Evolutionary conservation across 2,888 invertebrate species (phyloP), one percentile per base, ranked within the genome.

Genomic region (Gastracanthus pulcherrimus): DNA sequence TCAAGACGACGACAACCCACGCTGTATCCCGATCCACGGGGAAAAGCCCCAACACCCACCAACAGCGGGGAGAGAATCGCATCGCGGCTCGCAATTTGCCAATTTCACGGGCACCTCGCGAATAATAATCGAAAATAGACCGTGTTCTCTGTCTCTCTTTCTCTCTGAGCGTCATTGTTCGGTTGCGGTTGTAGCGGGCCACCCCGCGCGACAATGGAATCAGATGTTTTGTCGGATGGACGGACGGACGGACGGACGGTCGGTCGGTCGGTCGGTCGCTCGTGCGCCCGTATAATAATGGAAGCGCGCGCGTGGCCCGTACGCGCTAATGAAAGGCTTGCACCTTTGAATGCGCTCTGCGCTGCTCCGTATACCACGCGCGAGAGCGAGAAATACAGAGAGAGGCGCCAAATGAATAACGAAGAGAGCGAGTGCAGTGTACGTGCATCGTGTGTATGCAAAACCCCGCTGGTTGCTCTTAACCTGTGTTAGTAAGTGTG

Each of bases 311-410:
- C 89, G 90, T 90, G 89, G 90, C 89, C 89, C 88, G 88, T 87
- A 88, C 90, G 31, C 76, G 89, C 88, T 90, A 90, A 90, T 90
- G 90, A 90, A 90, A 90, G 90, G 90, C 89, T 90, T 89, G 89
- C 89, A 90, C 90, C 89, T 90, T 89, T 89, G 70, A 89, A 89
- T 89, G 87, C 87, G 86, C 86, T 86, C 55, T 55, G 55, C 45
- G 45, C n/a, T n/a, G n/a, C n/a, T n/a, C n/a, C n/a, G n/a, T n/a
- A n/a, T n/a, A n/a, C n/a, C n/a, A n/a, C n/a, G n/a, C n/a, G n/a
- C n/a, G n/a, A n/a, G n/a, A n/a, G n/a, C n/a, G n/a, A n/a, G n/a
- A n/a, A n/a, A n/a, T n/a, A n/a, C n/a, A n/a, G n/a, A n/a, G n/a
- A n/a, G 55, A 55, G 87, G 84, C 71, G 45, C 78, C 72, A 31